phyloP scores from a whole-genome alignment of 2,113 vertebrate genomes.

The Muntiacus muntjak region DNA sequence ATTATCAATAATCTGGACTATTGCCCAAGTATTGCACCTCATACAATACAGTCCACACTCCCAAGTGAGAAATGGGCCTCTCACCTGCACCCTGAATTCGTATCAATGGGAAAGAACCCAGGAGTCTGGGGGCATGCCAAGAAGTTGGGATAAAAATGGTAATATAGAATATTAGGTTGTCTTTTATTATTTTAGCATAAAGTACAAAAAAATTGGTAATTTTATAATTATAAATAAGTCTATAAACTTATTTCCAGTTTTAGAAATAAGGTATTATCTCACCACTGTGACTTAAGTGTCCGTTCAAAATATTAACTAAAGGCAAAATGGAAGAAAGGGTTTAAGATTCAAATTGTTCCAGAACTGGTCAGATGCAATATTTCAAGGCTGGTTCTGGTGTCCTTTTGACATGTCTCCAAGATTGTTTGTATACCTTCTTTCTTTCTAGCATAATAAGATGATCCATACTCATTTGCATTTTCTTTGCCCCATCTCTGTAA shows the following conservation, averaged over 20 bases:
- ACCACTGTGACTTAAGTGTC: neutral
- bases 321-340: neutral
- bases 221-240: neutral
- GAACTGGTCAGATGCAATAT: neutral
- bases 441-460: neutral
- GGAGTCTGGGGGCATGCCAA: neutral
- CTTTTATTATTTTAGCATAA: neutral
- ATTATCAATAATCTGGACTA: neutral
- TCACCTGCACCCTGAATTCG: neutral
- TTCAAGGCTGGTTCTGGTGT: neutral
- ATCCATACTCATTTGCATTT: neutral
- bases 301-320: neutral
- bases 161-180: neutral
- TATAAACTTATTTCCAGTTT: neutral
- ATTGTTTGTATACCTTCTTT: neutral
- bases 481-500: neutral
- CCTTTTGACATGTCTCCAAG: neutral
- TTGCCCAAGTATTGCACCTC: neutral
- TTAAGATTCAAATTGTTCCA: neutral
- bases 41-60: neutral
- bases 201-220: neutral
- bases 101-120: neutral
- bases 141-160: neutral
- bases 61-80: neutral
- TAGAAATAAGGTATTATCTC: neutral